Evolutionary conservation across 2,888 invertebrate genomes (phyloP).

Genomic region (Pemphredon lugubris): DNA sequence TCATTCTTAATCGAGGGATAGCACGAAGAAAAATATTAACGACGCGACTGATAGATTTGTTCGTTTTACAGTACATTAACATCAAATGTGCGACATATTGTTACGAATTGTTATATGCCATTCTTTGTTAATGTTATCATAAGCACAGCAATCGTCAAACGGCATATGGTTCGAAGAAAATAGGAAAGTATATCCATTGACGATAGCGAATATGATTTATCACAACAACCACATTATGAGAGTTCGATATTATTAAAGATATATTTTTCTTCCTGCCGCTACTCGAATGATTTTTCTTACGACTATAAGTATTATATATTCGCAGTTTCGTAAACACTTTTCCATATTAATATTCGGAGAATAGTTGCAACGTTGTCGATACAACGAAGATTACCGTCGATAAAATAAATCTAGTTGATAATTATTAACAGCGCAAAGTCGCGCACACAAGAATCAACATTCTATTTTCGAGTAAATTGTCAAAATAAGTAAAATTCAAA

Average conservation of each 20-base stretch:
- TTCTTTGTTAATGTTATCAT: too few species aligned
- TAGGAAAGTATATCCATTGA: too few species aligned
- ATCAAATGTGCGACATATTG: not conserved
- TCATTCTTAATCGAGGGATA: slow-evolving; percentile 4
- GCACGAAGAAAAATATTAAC: slow-evolving; percentile 20
- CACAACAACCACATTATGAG: too few species aligned
- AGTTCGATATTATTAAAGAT: not conserved
- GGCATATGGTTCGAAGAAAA: not conserved
- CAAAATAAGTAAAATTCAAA: too few species aligned
- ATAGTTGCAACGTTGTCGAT: not conserved
- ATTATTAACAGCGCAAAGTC: too few species aligned
- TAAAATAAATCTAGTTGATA: not conserved
- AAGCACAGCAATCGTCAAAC: too few species aligned
- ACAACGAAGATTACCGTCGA: not conserved
- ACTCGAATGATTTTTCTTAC: slow-evolving; percentile 7
- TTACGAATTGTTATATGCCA: not conserved
- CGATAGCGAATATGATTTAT: too few species aligned
- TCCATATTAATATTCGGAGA: slow-evolving; percentile 7
- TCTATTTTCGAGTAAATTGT: not conserved
- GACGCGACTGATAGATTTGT: not conserved
- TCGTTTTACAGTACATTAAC: not conserved
- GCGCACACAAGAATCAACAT: too few species aligned
- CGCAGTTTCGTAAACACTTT: slow-evolving; percentile 20
- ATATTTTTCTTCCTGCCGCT: slow-evolving; percentile 8
- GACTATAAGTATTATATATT: slow-evolving; percentile 17